These are phyloP conservation scores for Agrilus mali DNA, from an alignment of 2,888 invertebrate species.

Conservation along the genomic window DNA sequence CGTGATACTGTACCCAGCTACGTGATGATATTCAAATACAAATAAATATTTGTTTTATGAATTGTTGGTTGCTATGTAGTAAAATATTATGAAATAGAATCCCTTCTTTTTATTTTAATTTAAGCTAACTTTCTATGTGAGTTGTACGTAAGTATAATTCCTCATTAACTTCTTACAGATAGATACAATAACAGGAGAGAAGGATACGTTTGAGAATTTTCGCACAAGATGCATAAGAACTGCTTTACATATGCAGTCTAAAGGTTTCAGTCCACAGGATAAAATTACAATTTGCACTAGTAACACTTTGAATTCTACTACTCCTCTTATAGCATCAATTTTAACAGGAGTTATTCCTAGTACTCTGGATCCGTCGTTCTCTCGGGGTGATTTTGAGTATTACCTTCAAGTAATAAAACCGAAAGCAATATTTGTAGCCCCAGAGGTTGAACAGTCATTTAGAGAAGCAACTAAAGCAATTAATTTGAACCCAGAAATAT, in stretches of 20 bases:
- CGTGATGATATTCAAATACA: too few relatives aligned
- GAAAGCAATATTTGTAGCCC: slow-evolving; percentile 7
- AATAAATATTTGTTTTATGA: too few relatives aligned
- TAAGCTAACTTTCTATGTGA: too few relatives aligned
- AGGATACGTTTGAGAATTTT: slow-evolving; percentile 29
- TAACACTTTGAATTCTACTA: slow-evolving; percentile 33
- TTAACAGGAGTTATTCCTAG: slow-evolving; percentile 31
- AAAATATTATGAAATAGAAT: too few relatives aligned
- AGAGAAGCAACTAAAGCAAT: slow-evolving; percentile 10
- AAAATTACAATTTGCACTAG: slow-evolving; percentile 36
- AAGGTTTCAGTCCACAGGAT: slow-evolving; percentile 33
- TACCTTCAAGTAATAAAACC: slow-evolving; percentile 16
- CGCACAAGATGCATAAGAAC: slow-evolving; percentile 11
- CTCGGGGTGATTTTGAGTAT: slow-evolving; percentile 14
- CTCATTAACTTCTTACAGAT: neutral
- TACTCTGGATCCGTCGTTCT: slow-evolving; percentile 21
- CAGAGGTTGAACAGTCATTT: slow-evolving; percentile 10
- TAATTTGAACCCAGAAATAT: slow-evolving; percentile 9
- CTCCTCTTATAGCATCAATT: slow-evolving; percentile 36
- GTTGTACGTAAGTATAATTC: neutral
- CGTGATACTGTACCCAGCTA: too few relatives aligned
- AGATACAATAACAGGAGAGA: slow-evolving; percentile 3
- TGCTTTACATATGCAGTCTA: slow-evolving; percentile 4
- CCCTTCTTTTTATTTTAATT: too few relatives aligned
- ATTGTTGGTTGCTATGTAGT: too few relatives aligned